These are phyloP conservation scores for Myocastor coypus DNA, from an alignment of 2,113 vertebrate genomes.

Conservation along the genomic window DNA sequence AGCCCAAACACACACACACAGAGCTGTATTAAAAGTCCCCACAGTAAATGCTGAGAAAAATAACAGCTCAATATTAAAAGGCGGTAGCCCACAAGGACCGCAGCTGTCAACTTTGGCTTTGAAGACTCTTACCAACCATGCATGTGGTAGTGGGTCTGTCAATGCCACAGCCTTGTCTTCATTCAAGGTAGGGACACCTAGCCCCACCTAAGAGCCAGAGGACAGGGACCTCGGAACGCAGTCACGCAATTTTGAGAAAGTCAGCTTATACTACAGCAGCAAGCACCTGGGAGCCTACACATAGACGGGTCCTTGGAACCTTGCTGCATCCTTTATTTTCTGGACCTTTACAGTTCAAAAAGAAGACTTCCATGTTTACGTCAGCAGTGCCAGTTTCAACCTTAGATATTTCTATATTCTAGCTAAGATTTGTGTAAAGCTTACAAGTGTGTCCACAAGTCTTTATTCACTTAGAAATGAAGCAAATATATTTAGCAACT, in stretches of 20 bases:
- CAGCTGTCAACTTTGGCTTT: background rate
- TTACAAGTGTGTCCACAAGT: background rate
- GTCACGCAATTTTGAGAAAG: background rate
- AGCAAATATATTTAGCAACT: background rate
- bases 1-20: conserved; percentile 17
- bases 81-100: background rate
- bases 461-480: background rate
- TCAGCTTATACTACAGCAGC: background rate
- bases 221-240: background rate
- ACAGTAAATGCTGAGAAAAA: background rate
- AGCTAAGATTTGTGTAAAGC: background rate
- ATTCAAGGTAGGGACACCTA: background rate
- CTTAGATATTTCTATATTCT: background rate
- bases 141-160: background rate
- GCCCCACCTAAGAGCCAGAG: background rate
- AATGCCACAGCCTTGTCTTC: background rate
- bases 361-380: background rate
- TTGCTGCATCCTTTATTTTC: background rate
- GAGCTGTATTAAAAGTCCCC: background rate
- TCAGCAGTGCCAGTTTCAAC: background rate
- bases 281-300: fast-evolving
- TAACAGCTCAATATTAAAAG: conserved; percentile 45
- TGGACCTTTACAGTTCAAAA: background rate
- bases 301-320: too few relatives aligned
- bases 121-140: background rate